Evolutionary conservation across 2,113 vertebrate species (phyloP), one percentile per base, ranked within the genome.

Genomic region (Ictidomys tridecemlineatus): DNA sequence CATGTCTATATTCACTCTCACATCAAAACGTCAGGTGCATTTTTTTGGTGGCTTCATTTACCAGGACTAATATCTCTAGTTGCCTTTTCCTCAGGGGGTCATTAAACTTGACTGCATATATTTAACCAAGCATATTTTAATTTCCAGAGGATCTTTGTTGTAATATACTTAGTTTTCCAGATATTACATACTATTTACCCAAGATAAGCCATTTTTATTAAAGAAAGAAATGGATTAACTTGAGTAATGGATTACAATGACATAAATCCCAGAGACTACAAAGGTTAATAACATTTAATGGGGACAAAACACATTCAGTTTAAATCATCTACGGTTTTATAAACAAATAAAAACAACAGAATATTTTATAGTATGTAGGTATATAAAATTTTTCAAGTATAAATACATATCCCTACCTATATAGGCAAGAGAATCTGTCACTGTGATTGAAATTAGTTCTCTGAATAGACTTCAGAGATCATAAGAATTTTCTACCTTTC

Each of bases 81-180:
- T 61, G 1, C 3, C 8, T 58, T 86, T 87, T 17, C 56, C 1
- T 26, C 34, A 85, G 4, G 48, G 11, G 37, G 3, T 9, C 18
- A 53, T 76, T 39, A 87, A 79, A 61, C 20, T 88, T 65, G 45
- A 77, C 18, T 79, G 45, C 14, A 63, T 3, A 17, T 70, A 70
- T 93, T 74, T 94, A 70, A 93, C 18, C 39, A 94, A 56, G 2
- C 17, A 0, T 69, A 72, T 79, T 94, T 97, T 96, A 91, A 88
- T 94, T 91, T 96, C 84, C 14, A 69, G 42, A 95, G 48, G 42
- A 78, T 94, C 17, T 72, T 20, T 72, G 22, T 78, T 84, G 10
- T 11, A 72, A 37, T 83, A 82, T 32, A 73, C 58, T 92, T 83
- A 11, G 65, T 77, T 72, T 85, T 94, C 17, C 8, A 87, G 37